Percentiles rank a stretch among this genome's conserved stretches.
Evolutionary conservation across 23 tunicate species (phyloP).

Genomic region (Corella eumyota): DNA sequence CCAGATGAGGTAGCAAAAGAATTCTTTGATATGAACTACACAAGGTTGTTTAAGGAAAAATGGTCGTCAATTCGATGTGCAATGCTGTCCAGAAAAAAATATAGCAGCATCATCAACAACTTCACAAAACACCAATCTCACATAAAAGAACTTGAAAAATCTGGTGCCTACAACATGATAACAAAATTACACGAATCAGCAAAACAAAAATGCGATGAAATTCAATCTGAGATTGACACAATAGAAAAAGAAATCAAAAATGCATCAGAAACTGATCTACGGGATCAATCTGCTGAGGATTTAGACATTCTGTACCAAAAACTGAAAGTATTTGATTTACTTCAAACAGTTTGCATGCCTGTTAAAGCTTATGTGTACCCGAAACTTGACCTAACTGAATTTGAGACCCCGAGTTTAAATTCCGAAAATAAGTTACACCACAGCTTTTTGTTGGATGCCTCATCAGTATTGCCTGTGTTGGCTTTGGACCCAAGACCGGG

Average conservation of each 20-base stretch:
- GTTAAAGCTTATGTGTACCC: constrained; percentile 58
- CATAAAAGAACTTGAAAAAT: constrained; percentile 13
- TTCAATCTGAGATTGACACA: not conserved
- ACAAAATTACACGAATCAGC: constrained; percentile 17
- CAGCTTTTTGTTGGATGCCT: constrained; percentile 65
- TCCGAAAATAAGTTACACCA: constrained; percentile 2
- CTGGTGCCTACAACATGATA: constrained; percentile 49
- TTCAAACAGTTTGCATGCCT: constrained; percentile 22
- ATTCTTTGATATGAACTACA: constrained; percentile 55
- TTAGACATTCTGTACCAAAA: not conserved
- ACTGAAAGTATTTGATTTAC: constrained; percentile 2
- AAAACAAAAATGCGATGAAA: not conserved
- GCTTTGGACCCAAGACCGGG: constrained; percentile 38
- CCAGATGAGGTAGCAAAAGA: constrained; percentile 76
- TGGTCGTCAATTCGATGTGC: constrained; percentile 89
- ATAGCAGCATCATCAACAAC: constrained; percentile 37
- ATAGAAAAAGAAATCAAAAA: not conserved
- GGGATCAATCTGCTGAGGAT: not conserved
- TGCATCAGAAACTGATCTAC: not conserved
- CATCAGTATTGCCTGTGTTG: constrained; percentile 56
- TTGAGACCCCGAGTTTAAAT: not conserved
- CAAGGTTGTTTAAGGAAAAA: constrained; percentile 17
- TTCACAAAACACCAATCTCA: constrained; percentile 9
- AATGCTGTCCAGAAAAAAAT: constrained; percentile 77
- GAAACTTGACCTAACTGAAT: constrained; percentile 44